Base-by-base conservation (phyloP, 2,888 invertebrate genomes). In the Parascotia fuliginaria region DNA sequence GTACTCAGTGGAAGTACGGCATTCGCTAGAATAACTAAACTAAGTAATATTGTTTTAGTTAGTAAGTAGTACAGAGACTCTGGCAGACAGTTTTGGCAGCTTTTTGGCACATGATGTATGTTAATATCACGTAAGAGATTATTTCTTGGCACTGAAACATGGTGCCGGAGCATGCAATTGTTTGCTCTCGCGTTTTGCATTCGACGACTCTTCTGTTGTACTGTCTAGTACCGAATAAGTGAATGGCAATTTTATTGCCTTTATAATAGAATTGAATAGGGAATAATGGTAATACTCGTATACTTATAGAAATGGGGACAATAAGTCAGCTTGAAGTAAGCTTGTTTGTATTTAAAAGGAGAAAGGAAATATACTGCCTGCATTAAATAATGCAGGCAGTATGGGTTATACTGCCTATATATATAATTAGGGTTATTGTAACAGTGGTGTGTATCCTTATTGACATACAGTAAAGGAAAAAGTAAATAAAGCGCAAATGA, bases 51-150 rank as follows among this genome's bases (percentile, higher is more conserved):
- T 87, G 88, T 89, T 86, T 86, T 80, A 87, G 83, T 84, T 81
- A 79, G 83, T 83, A 84, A 85, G 81, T 83, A 77, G 79, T 71
- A 74, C 71, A 70, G 69, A 73, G 79, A 76, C 77, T n/a, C n/a
- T n/a, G n/a, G n/a, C n/a, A n/a, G n/a, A 83, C 83, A 83, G 79
- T 84, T 87, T 88, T 89, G 89, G 89, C 89, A 89, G 80, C 81
- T 83, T 78, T 72, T 79, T 74, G 61, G 69, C 75, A 67, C 79
- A 86, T 88, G 90, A 90, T 88, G 84, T 87, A 90, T 89, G 89
- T 83, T 89, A 87, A 83, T 88, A 89, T 89, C 89, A 85, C 80
- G 73, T 86, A 82, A 81, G 85, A 89, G 89, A 89, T 90, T 90
- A 90, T 89, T 86, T 85, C 87, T 90, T 89, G 91, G 90, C 90